phyloP scores from a whole-genome alignment of 2,113 vertebrate genomes.

The Willisornis vidua region DNA sequence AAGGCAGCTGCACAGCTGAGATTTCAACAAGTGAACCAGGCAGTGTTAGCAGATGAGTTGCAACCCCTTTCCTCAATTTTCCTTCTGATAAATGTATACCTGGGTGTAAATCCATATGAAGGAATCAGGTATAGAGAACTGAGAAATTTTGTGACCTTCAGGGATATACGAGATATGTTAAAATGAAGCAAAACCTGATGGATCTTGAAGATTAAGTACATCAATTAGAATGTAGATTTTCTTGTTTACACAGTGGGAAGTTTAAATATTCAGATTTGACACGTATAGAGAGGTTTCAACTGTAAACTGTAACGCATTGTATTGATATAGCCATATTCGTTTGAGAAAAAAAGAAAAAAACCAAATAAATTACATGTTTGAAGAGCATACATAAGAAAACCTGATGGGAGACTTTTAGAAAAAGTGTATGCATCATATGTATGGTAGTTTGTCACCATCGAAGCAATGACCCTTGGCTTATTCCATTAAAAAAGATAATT shows the following conservation, averaged over 20 bases:
- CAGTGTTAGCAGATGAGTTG: not conserved
- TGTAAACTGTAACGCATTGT: fast-evolving
- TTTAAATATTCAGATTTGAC: not conserved
- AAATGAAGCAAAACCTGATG: not conserved
- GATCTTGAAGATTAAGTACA: not conserved
- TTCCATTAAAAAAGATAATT: not conserved
- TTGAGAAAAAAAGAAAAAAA: not conserved
- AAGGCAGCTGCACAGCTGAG: not conserved
- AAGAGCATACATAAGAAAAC: not conserved
- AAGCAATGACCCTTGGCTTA: not conserved
- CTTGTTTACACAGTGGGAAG: not conserved
- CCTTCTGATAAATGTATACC: not conserved
- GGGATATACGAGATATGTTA: not conserved
- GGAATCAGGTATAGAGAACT: not conserved
- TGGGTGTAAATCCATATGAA: not conserved
- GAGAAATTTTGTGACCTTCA: not conserved
- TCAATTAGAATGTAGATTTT: not conserved
- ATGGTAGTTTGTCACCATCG: not conserved
- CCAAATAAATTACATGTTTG: not conserved
- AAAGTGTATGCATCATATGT: not conserved
- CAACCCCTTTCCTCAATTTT: not conserved
- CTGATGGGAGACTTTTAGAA: not conserved
- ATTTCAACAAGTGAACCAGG: not conserved
- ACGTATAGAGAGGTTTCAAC: not conserved
- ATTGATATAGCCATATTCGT: not conserved